Percentiles rank a stretch among this genome's conserved stretches.
Conservation (phyloP, 2,113 vertebrate species). For the Ammodramus savannarum region DNA sequence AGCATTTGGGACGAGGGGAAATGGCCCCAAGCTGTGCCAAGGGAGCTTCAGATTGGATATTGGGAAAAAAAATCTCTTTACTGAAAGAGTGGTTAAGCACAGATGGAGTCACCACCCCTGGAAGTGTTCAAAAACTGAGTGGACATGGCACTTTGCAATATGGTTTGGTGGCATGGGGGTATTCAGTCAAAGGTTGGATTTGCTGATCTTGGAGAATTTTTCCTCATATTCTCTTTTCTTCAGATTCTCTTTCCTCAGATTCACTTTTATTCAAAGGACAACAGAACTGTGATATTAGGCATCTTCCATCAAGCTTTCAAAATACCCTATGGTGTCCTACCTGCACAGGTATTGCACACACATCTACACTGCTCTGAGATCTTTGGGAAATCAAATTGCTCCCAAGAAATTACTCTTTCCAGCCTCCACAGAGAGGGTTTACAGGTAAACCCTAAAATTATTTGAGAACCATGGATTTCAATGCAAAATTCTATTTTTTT, state of each 20-base stretch:
- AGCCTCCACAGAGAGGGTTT: not conserved
- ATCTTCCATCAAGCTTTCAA: not conserved
- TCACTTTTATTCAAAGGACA: not conserved
- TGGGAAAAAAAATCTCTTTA: not conserved
- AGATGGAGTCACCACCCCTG: not conserved
- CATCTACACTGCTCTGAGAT: not conserved
- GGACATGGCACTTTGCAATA: not conserved
- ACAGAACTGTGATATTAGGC: not conserved
- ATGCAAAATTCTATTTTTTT: too few relatives aligned
- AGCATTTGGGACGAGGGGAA: not conserved
- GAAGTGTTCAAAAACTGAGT: not conserved
- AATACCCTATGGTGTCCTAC: not conserved
- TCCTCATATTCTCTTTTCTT: not conserved
- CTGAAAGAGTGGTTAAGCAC: not conserved
- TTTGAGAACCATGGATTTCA: not conserved
- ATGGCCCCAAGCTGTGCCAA: not conserved
- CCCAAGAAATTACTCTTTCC: not conserved
- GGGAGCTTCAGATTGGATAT: not conserved
- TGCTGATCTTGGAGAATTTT: not conserved
- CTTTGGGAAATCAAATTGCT: not conserved
- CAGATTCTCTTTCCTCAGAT: too few relatives aligned
- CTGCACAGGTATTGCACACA: not conserved
- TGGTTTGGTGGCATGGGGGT: not conserved
- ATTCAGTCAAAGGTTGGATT: not conserved
- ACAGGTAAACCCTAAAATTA: not conserved